These are phyloP conservation scores for Scolopax mira DNA, from an alignment of 2,113 vertebrate species.

Conservation along the genomic window DNA sequence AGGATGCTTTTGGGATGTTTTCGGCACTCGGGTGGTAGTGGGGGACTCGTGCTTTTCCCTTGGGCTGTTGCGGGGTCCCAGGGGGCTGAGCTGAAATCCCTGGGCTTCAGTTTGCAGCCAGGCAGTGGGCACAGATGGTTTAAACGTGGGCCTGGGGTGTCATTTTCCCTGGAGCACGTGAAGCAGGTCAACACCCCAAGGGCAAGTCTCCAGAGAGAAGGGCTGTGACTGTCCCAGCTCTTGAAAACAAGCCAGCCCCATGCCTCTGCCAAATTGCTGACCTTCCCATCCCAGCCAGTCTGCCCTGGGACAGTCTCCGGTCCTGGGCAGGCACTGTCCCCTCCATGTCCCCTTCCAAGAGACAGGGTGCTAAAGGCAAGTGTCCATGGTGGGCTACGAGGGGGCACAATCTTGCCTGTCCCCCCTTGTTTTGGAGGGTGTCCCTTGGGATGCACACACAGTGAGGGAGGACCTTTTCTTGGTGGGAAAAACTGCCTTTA, in stretches of 20 bases:
- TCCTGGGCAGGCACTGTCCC: not conserved
- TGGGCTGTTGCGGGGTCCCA: not conserved
- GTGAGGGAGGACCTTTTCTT: not conserved
- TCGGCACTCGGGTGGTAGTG: not conserved
- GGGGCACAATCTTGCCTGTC: not conserved
- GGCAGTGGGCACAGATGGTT: not conserved
- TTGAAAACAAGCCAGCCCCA: not conserved
- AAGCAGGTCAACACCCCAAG: not conserved
- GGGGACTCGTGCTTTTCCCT: not conserved
- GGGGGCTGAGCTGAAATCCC: not conserved
- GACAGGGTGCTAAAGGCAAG: not conserved
- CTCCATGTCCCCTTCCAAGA: not conserved
- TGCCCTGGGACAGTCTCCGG: not conserved
- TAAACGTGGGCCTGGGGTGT: not conserved
- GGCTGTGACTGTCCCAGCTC: not conserved
- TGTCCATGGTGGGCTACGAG: fast-evolving
- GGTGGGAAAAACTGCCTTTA: not conserved
- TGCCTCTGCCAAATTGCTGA: not conserved
- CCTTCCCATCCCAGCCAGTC: not conserved
- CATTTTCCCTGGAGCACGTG: not conserved
- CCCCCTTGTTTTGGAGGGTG: fast-evolving
- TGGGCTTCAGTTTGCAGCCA: not conserved
- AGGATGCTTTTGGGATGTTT: not conserved
- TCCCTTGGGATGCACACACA: not conserved
- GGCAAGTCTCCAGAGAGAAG: not conserved